These are phyloP conservation scores for Danio albolineatus DNA, from an alignment of 2,797 vertebrate species.

Conservation along the genomic window DNA sequence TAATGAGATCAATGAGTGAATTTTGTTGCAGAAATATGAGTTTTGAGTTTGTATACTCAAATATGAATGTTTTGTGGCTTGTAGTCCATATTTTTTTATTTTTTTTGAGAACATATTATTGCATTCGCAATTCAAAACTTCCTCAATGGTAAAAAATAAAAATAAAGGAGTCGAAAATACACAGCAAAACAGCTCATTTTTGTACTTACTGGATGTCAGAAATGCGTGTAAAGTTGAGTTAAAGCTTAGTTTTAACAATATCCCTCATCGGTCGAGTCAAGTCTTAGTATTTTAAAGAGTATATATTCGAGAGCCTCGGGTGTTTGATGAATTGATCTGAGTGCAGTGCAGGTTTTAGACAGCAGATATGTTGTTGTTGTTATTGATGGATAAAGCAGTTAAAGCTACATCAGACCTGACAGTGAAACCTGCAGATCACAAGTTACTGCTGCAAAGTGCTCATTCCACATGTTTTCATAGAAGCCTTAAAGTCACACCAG, in stretches of 20 bases:
- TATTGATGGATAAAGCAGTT: constrained; percentile 3
- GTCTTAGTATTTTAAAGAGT: background rate
- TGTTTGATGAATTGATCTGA: background rate
- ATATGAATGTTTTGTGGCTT: too few relatives aligned
- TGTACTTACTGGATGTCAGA: background rate
- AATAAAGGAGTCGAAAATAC: background rate
- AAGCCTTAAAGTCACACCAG: background rate
- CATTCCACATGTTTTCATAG: background rate
- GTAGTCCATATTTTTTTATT: background rate
- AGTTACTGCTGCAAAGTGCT: background rate
- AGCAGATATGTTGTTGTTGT: background rate
- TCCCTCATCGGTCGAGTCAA: background rate
- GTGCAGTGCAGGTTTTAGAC: background rate
- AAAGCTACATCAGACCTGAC: background rate
- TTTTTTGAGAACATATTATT: background rate
- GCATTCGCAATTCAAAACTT: background rate
- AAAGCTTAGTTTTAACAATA: background rate
- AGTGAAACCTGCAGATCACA: background rate
- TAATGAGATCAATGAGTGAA: background rate
- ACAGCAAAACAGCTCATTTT: background rate
- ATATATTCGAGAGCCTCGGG: background rate
- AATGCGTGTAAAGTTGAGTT: background rate
- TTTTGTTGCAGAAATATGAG: background rate
- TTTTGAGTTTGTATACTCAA: too few relatives aligned
- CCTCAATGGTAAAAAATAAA: background rate